A percentile compares a stretch with the other conserved stretches of the same genome.
These are phyloP conservation scores for Balearica regulorum DNA, from an alignment of 2,797 vertebrate genomes.

Conservation along the genomic window DNA sequence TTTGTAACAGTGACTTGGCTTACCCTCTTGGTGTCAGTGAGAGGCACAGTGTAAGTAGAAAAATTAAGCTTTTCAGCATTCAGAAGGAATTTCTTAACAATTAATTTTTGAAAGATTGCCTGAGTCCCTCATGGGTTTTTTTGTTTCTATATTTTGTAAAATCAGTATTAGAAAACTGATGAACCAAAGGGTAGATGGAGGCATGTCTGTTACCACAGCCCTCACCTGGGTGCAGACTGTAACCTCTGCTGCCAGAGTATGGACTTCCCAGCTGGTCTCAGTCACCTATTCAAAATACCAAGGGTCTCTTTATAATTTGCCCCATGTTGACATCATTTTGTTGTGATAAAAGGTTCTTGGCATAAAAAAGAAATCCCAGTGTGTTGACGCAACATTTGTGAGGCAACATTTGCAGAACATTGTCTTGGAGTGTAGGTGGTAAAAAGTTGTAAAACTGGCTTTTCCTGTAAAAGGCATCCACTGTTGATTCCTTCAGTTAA, in stretches of 20 bases:
- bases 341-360: not conserved
- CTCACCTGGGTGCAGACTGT: not conserved
- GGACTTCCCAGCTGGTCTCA: accelerated
- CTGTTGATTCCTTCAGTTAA: not conserved
- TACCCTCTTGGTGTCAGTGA: not conserved
- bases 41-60: not conserved
- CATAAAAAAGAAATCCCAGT: not conserved
- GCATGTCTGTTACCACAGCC: not conserved
- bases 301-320: not conserved
- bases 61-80: not conserved
- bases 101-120: not conserved
- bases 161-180: not conserved
- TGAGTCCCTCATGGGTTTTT: not conserved
- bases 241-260: not conserved
- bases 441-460: not conserved
- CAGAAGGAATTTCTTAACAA: not conserved
- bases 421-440: not conserved
- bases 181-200: not conserved
- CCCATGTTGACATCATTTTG: not conserved
- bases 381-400: not conserved
- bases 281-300: not conserved
- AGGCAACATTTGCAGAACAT: not conserved
- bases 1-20: not conserved
- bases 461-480: not conserved
- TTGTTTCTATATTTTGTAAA: not conserved